These are phyloP conservation scores for Actinemys pallida DNA, from an alignment of 2,113 vertebrate genomes.

Conservation along the genomic window DNA sequence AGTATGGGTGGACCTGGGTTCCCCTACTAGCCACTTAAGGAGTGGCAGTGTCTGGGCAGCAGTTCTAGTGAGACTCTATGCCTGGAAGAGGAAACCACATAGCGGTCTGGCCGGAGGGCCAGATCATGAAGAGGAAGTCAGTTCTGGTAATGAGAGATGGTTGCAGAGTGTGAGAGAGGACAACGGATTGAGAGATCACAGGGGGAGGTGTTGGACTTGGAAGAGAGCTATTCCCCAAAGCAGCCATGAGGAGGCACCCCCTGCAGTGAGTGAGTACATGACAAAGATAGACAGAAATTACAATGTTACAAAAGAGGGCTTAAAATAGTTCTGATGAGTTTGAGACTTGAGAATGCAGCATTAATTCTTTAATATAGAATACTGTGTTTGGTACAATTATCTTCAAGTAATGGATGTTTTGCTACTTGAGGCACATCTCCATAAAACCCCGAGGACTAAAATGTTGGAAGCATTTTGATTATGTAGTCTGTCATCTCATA, in stretches of 20 bases:
- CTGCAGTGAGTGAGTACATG: not conserved
- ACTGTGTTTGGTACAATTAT: not conserved
- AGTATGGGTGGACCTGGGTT: too few relatives aligned
- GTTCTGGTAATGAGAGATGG: not conserved
- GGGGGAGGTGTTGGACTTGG: not conserved
- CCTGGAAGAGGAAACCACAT: not conserved
- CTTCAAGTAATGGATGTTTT: conserved; percentile 2
- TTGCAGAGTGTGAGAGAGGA: not conserved
- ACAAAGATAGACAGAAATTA: not conserved
- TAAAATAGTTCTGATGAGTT: not conserved
- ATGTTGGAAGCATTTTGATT: not conserved
- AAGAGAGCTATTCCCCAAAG: not conserved
- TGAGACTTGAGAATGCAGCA: not conserved
- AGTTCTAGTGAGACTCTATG: not conserved
- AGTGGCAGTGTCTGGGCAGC: not conserved
- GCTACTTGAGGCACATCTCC: not conserved
- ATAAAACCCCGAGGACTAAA: not conserved
- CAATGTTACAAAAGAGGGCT: not conserved
- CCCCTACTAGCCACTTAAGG: not conserved
- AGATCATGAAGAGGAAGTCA: not conserved
- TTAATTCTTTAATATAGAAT: not conserved
- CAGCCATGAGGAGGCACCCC: not conserved
- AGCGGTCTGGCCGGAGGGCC: not conserved
- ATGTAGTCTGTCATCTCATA: not conserved
- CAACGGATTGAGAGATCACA: not conserved